Evolutionary conservation across 1,140 invertebrate genomes (phyloP), one percentile per base, ranked within the genome.

Genomic region (Caenorhabditis remanei): DNA sequence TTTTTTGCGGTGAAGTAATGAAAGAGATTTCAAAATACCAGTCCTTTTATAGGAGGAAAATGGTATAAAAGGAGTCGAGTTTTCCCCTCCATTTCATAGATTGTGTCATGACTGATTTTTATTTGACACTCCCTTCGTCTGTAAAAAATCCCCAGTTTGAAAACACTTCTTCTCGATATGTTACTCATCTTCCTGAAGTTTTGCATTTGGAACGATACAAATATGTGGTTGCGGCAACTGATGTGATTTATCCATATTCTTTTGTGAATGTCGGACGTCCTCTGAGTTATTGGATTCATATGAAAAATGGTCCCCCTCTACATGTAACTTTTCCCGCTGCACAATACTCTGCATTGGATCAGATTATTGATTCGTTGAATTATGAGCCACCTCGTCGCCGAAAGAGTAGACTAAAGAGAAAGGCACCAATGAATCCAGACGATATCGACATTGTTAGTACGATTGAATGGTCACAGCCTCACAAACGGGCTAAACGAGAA

Each of bases 81-180:
- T 53, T 53, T 4, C 9, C 50, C 9, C 4, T 53, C 9, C 9
- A 9, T 53, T 53, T 53, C 4, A 16, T 50, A n/a, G 56, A 7
- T 14, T 19, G 14, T 3, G 24, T 63, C 21, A 63, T 63, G 61
- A 14, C 7, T 24, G 61, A 63, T 40, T 63, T 63, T 63, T 63
- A 63, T 14, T 7, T 63, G 6, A 63, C 61, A 32, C 61, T 63
- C 6, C 61, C 61, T 5, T 63, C 61, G 9, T 32, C 61, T 40
- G 61, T 63, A 7, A 24, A 24, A 14, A 63, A 63, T 40, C 21
- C 61, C 6, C 61, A 63, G 14, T 63, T 32, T 14, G 14, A 63
- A 24, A 63, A 63, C 32, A 63, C 61, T 32, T 63, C 61, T 63
- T 63, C 61, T 40, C 61, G 61, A 32, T 63, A 63, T 14, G 61